Evolutionary conservation across 2,113 vertebrate species (phyloP), one percentile per base, ranked within the genome.

Genomic region (Dermatemys mawii): DNA sequence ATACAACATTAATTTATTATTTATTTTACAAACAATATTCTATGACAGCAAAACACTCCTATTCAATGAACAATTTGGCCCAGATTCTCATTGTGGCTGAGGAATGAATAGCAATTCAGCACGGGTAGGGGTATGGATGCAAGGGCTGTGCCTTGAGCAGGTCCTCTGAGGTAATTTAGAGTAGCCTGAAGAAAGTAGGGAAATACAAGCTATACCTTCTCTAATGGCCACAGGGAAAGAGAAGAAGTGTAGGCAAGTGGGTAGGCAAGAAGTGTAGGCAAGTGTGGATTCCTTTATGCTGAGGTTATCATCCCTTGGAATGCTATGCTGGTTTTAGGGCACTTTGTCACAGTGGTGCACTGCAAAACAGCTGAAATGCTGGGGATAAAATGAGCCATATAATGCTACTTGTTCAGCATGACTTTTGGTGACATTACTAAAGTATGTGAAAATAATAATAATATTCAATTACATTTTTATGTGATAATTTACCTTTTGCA

Each of bases 11-110:
- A 53, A 22, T 73, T 14, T 22, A 82, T 17, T 85, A 35, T 67
- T 82, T 87, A 85, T 87, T 63, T 26, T 84, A 60, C 38, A 48
- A 21, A 93, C 86, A 81, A 55, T 26, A 48, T 91, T 95, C 90
- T 86, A 81, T 78, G 54, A 13, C 83, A 86, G 90, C 29, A 79
- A 92, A 87, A 92, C 27, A 6, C 92, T 93, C 35, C 73, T 12
- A 29, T 80, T 91, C 11, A 82, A 38, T 89, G 83, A 44, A 81
- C 80, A 91, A 41, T 29, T 29, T 35, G 32, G 7, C 88, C 80
- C 55, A 8, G 63, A 57, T 80, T 84, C 26, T 79, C 46, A 27
- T 24, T 67, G 1, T 50, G 67, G 57, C 13, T 81, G 90, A 86
- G 22, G n/a, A 81, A 26, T 46, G 9, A 8, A 50, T 19, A 53